Percentiles rank a stretch among this genome's conserved stretches.
Evolutionary conservation across 2,113 vertebrate genomes (phyloP).

Genomic region (Hystrix cristata): DNA sequence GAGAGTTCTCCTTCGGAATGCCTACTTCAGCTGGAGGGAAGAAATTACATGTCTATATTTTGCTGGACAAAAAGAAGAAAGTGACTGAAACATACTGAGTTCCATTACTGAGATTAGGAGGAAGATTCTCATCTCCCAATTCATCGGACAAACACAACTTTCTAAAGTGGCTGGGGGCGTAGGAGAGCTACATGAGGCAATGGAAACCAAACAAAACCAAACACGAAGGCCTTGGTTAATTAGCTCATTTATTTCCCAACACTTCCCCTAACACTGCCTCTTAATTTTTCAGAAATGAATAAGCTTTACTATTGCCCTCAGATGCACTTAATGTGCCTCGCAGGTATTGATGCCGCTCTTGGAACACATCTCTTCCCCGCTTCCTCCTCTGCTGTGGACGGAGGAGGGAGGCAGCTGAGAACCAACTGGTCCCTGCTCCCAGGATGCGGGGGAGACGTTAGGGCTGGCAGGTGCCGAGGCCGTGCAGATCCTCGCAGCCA

Average conservation of each 20-base stretch:
- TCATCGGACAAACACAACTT: neutral
- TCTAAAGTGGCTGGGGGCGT: neutral
- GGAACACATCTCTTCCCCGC: neutral
- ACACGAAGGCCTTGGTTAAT: slow-evolving; percentile 32
- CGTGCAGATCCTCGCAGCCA: neutral
- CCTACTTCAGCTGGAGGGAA: neutral
- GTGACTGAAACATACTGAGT: neutral
- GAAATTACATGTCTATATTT: neutral
- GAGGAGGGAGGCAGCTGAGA: neutral
- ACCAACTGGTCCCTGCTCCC: neutral
- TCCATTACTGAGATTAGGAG: neutral
- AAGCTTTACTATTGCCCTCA: slow-evolving; percentile 7
- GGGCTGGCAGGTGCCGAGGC: slow-evolving; percentile 53
- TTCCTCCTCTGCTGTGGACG: neutral
- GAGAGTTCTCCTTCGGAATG: neutral
- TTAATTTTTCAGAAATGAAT: slow-evolving; percentile 46
- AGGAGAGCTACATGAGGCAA: slow-evolving; percentile 18
- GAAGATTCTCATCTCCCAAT: neutral
- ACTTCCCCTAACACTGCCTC: neutral
- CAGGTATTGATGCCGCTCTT: neutral
- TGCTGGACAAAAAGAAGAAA: slow-evolving; percentile 4
- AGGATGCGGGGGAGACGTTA: slow-evolving; percentile 55
- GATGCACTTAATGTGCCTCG: neutral
- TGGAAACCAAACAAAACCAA: slow-evolving; percentile 49
- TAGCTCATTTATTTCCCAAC: slow-evolving; percentile 57